Evolutionary conservation across 2,888 invertebrate genomes (phyloP), one percentile per base, ranked within the genome.

Genomic region (Phorcus lineatus): DNA sequence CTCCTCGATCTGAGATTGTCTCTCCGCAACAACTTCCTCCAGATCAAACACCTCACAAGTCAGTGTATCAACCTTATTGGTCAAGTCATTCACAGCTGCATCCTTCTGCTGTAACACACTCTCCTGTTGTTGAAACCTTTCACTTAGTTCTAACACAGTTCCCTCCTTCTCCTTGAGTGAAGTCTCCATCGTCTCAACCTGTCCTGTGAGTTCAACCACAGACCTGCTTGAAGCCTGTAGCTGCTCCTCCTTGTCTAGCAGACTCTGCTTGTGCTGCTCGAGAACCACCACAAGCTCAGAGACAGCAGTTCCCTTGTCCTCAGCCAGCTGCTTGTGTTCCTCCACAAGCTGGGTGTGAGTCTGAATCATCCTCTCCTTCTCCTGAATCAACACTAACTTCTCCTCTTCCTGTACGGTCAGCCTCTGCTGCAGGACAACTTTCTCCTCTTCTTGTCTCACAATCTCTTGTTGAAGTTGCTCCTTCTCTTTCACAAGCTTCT

Each of bases 161-260:
- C 16, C 28, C 62, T 62, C 62, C 24, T 28, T 62, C n/a, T 36
- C 70, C 36, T 31, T 0, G 16, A 70, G n/a, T 31, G 36, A 36
- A 22, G 11, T 24, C 17, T 54, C 28, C 55, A 54, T 53, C 17
- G 19, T 47, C 40, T 55, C 40, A 36, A 77, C 54, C 47, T 77
- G 62, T 36, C 31, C 36, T 62, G 47, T 36, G 31, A 77, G 24
- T 16, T 36, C 57, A 31, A n/a, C 17, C 11, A 62, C 36, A 22
- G 57, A n/a, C 19, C 19, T 62, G 13, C 31, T 17, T 17, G 36
- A 47, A 19, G 36, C 31, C 13, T 19, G 7, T 16, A 54, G n/a
- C 36, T 74, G n/a, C 53, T 82, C 81, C 75, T 85, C 82, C 53
- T 76, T 80, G 47, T 80, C 80, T 13, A 22, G 24, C 62, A 75